Percentiles rank a stretch among this genome's conserved stretches.
Conservation (phyloP, 2,113 vertebrate species). For the Melospiza melodia region DNA sequence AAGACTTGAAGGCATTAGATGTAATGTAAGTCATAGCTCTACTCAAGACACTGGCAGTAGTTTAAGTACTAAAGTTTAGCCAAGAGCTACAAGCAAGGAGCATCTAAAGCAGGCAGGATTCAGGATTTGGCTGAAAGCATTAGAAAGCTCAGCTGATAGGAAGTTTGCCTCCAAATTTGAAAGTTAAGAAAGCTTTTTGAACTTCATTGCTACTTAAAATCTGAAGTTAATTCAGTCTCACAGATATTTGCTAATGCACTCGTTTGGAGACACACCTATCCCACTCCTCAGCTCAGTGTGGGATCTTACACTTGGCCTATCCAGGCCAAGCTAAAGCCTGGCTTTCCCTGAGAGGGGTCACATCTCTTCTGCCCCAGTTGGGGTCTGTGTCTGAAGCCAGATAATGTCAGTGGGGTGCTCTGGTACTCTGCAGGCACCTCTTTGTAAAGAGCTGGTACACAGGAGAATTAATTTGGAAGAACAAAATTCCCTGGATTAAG, state of each 20-base stretch:
- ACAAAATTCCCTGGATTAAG: neutral
- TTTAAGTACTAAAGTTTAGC: neutral
- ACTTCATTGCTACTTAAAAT: neutral
- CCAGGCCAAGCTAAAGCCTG: neutral
- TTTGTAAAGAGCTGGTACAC: neutral
- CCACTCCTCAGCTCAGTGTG: neutral
- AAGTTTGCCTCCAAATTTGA: neutral
- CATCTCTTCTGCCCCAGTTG: neutral
- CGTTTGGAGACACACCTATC: neutral
- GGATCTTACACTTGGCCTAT: fast-evolving
- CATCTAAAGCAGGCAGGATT: neutral
- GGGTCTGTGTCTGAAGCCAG: neutral
- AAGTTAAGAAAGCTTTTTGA: neutral
- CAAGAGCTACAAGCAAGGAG: neutral
- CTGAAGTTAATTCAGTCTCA: neutral
- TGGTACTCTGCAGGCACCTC: neutral
- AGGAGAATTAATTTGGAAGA: neutral
- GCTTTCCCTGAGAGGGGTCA: neutral
- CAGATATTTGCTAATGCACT: neutral
- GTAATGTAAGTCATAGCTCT: neutral
- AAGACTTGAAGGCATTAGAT: neutral
- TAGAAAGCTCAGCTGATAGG: neutral
- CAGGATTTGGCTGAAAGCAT: neutral
- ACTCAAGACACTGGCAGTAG: neutral
- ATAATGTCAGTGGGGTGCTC: neutral